Conservation (phyloP, 2,888 invertebrate species). For the Pantelozetes paolii region DNA sequence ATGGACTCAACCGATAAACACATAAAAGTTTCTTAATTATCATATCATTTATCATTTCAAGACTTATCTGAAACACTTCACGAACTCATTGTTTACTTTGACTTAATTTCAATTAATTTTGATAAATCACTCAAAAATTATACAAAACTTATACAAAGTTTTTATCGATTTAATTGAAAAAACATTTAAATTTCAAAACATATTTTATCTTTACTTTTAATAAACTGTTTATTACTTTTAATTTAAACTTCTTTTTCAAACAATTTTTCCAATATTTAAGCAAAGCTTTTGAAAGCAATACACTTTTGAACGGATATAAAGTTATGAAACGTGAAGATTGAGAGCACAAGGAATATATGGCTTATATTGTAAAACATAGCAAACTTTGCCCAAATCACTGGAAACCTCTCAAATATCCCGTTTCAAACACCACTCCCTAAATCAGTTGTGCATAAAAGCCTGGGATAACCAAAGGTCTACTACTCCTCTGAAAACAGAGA, state of each 20-base stretch:
- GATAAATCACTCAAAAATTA: not conserved
- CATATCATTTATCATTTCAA: not conserved
- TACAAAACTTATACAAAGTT: too few species aligned
- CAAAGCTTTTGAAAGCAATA: not conserved
- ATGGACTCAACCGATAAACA: too few species aligned
- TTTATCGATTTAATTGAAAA: too few species aligned
- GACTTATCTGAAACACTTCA: not conserved
- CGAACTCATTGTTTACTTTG: not conserved
- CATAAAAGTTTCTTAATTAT: not conserved
- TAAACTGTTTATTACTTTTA: too few species aligned
- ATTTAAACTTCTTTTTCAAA: too few species aligned
- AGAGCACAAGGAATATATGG: not conserved
- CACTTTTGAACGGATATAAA: not conserved
- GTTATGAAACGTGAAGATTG: not conserved
- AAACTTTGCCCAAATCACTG: not conserved
- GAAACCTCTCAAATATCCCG: not conserved
- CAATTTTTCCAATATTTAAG: not conserved
- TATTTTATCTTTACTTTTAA: too few species aligned
- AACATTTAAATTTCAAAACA: too few species aligned
- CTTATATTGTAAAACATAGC: not conserved
- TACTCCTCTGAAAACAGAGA: too few species aligned
- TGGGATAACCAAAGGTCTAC: not conserved
- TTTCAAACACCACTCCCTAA: constrained; percentile 21
- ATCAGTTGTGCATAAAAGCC: constrained; percentile 22
- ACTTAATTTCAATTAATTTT: not conserved